These are phyloP conservation scores for Forbesichthys agassizii DNA, from an alignment of 2,113 vertebrate genomes.

Conservation along the genomic window DNA sequence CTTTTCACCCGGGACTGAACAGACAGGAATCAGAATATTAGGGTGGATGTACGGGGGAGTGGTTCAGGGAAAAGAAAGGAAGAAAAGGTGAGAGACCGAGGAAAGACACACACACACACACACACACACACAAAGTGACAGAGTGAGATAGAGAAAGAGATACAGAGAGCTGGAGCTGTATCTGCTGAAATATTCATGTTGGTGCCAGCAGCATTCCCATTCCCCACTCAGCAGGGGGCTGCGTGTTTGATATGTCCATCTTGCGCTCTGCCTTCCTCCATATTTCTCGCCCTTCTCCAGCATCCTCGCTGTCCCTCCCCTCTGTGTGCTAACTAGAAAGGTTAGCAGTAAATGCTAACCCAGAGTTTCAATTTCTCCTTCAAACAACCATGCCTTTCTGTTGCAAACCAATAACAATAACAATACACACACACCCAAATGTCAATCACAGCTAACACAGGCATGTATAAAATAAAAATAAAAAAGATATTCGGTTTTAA, in stretches of 20 bases:
- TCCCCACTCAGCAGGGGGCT: slow-evolving; percentile 80
- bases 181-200: slow-evolving; percentile 84
- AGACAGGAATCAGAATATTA: too few relatives aligned
- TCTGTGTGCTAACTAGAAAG: slow-evolving; percentile 51
- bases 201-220: slow-evolving; percentile 82
- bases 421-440: too few relatives aligned
- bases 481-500: too few relatives aligned
- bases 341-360: slow-evolving; percentile 62
- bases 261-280: slow-evolving; percentile 51
- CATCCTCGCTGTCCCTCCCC: slow-evolving; percentile 24
- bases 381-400: too few relatives aligned
- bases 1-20: too few relatives aligned
- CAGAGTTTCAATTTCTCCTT: slow-evolving; percentile 21
- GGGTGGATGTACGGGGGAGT: too few relatives aligned
- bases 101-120: slow-evolving; percentile 17
- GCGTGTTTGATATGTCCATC: slow-evolving; percentile 80
- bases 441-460: too few relatives aligned
- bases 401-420: too few relatives aligned
- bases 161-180: slow-evolving; percentile 74
- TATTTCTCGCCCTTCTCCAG: not conserved
- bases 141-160: slow-evolving; percentile 31
- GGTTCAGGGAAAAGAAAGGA: slow-evolving; percentile 16
- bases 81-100: slow-evolving; percentile 60
- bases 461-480: too few relatives aligned
- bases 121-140: slow-evolving; percentile 10